These are phyloP conservation scores for Drosophila lacteicornis DNA, from an alignment of 1,140 invertebrate genomes.

Conservation along the genomic window DNA sequence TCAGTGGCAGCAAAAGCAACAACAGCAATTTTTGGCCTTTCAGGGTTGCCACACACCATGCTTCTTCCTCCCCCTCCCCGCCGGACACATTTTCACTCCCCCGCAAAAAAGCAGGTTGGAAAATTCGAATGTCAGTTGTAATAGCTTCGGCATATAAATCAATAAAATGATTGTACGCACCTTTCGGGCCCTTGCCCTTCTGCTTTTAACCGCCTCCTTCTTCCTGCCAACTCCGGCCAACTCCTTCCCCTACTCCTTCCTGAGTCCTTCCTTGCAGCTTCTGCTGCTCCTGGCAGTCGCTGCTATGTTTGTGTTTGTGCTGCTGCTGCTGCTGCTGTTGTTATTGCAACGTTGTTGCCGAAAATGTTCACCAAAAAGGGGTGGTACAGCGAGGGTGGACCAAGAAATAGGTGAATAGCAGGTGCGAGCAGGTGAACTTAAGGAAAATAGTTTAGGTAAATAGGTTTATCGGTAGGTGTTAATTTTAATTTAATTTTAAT, in stretches of 20 bases:
- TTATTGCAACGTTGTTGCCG: conserved; percentile 73
- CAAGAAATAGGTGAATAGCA: not conserved
- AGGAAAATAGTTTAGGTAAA: too few relatives aligned
- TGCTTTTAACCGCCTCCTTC: conserved; percentile 17
- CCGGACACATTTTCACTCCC: conserved; percentile 15
- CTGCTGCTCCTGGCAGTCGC: conserved; percentile 53
- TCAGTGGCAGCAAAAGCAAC: conserved; percentile 16
- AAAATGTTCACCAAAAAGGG: conserved; percentile 58
- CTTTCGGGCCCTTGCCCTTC: conserved; percentile 48
- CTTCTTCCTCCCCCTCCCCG: not conserved
- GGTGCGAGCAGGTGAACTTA: not conserved
- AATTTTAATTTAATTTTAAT: not conserved
- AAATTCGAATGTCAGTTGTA: conserved; percentile 84
- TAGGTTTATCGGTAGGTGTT: too few relatives aligned
- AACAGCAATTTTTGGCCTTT: conserved; percentile 48
- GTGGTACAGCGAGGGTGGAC: conserved; percentile 51
- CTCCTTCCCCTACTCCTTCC: conserved; percentile 2
- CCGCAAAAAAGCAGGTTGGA: conserved; percentile 49
- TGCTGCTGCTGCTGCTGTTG: conserved; percentile 28
- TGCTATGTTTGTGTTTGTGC: conserved; percentile 45
- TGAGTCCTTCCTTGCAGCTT: conserved; percentile 65
- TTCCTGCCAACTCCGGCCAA: conserved; percentile 10
- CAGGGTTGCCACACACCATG: conserved; percentile 26
- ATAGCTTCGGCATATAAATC: conserved; percentile 84
- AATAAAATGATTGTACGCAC: conserved; percentile 84